Percentiles rank a stretch among this genome's conserved stretches.
phyloP scores from a whole-genome alignment of 2,888 invertebrate genomes.

The Nipponacmea schrenckii region DNA sequence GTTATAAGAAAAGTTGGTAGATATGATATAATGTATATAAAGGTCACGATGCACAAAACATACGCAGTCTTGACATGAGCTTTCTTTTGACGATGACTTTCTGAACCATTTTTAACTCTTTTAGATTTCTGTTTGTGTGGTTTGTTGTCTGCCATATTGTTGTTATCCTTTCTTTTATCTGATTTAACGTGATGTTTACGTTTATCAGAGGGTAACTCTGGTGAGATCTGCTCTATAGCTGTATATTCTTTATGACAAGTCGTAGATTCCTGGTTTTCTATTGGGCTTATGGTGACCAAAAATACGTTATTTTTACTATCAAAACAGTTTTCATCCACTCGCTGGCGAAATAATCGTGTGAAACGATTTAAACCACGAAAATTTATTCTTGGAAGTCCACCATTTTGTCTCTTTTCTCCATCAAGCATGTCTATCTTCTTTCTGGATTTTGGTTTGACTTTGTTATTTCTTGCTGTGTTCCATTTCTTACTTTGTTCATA shows the following conservation, averaged over 20 bases:
- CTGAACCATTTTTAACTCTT: not conserved
- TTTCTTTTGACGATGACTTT: constrained; percentile 18
- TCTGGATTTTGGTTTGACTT: constrained; percentile 8
- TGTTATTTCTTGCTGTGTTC: constrained; percentile 14
- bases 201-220: not conserved
- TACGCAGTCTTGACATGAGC: constrained; percentile 54
- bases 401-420: not conserved
- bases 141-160: not conserved
- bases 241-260: not conserved
- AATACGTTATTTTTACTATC: not conserved
- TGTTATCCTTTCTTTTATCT: not conserved
- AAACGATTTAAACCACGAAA: not conserved
- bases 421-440: not conserved
- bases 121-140: not conserved
- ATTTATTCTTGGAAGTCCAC: not conserved
- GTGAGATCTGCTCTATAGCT: constrained; percentile 1
- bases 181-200: not conserved
- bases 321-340: not conserved
- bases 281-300: not conserved
- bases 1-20: constrained; percentile 52
- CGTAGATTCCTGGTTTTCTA: not conserved
- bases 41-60: constrained; percentile 51
- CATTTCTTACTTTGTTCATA: constrained; percentile 36
- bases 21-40: constrained; percentile 51
- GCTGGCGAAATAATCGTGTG: not conserved